Base-by-base conservation (phyloP, 2,113 vertebrate species). In the Furnarius figulus region DNA sequence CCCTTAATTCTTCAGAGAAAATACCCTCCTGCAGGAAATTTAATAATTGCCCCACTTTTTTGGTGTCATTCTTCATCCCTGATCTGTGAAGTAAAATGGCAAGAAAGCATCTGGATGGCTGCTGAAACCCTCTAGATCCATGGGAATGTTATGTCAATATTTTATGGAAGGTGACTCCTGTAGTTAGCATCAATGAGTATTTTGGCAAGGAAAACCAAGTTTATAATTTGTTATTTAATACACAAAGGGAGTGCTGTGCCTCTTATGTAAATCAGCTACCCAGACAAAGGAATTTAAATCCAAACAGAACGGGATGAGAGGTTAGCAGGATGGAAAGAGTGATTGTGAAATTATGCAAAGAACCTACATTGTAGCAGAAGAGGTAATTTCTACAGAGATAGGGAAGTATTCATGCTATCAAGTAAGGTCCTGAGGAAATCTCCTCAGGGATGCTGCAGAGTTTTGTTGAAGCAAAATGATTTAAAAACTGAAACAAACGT, bases 341-440 rank as follows among this genome's bases (percentile, higher is more conserved):
- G 75, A 91, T 85, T 91, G 75, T 62, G 66, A 78, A 95, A 95
- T 90, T 91, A 95, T 91, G 86, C 80, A 87, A 66, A 94, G 62
- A 87, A 85, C 61, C 5, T 27, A 37, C 68, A 74, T 77, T 87
- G 56, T 92, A 40, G 61, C 47, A 84, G 68, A 90, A 92, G 79
- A 92, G 56, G 72, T 84, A 93, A 86, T 95, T 93, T 94, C 76
- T 84, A 14, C 33, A 90, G 79, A 92, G 55, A 90, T 67, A 90
- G 21, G 33, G 30, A 67, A 78, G 59, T 47, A 88, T 86, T 93
- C 80, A 86, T 63, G 68, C 55, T 59, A 62, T 89, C 83, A 77
- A 78, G 88, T 59, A 67, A 77, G 42, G 86, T 84, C 76, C 72
- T 16, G 47, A 67, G 83, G 76, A 95, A 95, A 90, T 93, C 70